These are phyloP conservation scores for Odontothrips loti DNA, from an alignment of 2,888 invertebrate species.

Conservation along the genomic window DNA sequence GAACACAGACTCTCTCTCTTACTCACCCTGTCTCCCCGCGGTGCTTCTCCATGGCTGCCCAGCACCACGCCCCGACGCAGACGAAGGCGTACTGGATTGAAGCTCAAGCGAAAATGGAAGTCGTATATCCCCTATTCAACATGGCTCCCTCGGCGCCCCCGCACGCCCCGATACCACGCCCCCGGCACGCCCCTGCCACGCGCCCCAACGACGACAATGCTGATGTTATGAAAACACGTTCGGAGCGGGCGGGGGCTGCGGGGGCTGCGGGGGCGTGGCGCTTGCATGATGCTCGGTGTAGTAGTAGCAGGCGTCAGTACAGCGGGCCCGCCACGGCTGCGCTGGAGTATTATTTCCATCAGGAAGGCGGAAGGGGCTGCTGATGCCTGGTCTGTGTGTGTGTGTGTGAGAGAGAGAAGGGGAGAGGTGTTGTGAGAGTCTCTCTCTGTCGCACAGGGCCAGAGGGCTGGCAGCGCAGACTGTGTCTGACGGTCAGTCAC, in stretches of 20 bases:
- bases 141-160: background rate
- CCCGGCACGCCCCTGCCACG: background rate
- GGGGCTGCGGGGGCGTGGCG: constrained; percentile 27
- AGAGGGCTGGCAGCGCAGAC: no score
- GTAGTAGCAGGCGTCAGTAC: background rate
- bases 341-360: background rate
- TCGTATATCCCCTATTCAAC: constrained; percentile 11
- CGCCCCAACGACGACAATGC: background rate
- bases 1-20: no score
- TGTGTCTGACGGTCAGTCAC: no score
- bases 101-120: constrained; percentile 11
- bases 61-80: background rate
- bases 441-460: no score
- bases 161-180: no score
- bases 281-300: background rate
- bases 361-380: no score
- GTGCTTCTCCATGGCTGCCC: no score
- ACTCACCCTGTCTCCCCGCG: no score
- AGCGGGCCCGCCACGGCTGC: background rate
- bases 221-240: constrained; percentile 6
- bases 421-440: no score
- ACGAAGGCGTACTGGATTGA: background rate
- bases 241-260: background rate
- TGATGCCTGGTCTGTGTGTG: no score
- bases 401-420: no score